Evolutionary conservation across 2,113 vertebrate species (phyloP).

Genomic region (Girardinichthys multiradiatus): DNA sequence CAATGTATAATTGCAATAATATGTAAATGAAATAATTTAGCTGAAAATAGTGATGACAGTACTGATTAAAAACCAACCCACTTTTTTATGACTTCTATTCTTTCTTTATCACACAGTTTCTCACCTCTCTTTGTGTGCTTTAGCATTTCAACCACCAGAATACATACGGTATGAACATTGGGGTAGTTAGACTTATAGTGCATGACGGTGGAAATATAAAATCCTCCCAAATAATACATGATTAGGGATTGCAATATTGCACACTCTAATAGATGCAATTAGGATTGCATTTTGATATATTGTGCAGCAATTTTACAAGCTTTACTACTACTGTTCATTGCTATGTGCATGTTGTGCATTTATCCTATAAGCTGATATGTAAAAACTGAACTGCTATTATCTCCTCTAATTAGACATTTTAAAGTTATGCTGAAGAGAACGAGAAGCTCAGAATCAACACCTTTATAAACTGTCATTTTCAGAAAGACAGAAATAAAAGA

Average conservation of each 20-base stretch:
- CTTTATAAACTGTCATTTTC: conserved; percentile 15
- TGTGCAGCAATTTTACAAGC: conserved; percentile 1
- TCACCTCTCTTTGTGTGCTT: neutral
- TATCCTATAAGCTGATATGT: neutral
- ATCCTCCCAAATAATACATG: neutral
- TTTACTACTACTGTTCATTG: conserved; percentile 46
- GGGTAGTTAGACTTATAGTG: neutral
- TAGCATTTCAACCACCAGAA: neutral
- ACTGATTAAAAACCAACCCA: neutral
- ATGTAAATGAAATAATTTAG: neutral
- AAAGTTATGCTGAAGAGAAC: conserved; percentile 18
- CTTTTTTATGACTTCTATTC: neutral
- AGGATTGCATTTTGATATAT: neutral
- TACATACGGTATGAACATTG: neutral
- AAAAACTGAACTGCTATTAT: neutral
- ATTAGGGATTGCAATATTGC: neutral
- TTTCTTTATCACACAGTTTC: too few relatives aligned
- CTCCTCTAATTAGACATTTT: neutral
- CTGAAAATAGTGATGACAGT: neutral
- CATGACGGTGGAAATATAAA: neutral
- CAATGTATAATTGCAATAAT: too few relatives aligned
- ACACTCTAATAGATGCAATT: neutral
- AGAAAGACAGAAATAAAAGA: conserved; percentile 16
- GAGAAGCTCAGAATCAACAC: conserved; percentile 8
- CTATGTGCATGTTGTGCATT: conserved; percentile 25